phyloP scores from a whole-genome alignment of 2,888 invertebrate species.

The Drosophila ezoana region DNA sequence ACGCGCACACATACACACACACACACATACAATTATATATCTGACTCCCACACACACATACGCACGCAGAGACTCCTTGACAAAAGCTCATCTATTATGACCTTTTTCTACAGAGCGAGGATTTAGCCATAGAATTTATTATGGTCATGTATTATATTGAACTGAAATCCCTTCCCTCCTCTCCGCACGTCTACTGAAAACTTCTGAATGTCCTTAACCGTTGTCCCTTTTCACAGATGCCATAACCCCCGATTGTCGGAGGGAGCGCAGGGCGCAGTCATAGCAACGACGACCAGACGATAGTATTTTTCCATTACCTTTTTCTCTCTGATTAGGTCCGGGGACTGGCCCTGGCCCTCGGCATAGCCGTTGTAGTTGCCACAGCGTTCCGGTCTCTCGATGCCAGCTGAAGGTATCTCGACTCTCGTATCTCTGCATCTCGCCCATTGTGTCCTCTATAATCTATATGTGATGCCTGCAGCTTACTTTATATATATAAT shows the following conservation, averaged over 20 bases:
- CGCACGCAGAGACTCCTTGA: constrained; percentile 40
- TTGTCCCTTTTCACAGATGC: constrained; percentile 48
- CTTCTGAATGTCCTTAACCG: constrained; percentile 43
- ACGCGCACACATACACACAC: constrained; percentile 13
- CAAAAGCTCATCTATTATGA: constrained; percentile 78
- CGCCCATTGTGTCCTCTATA: constrained; percentile 62
- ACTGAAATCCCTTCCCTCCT: constrained; percentile 35
- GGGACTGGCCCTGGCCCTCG: constrained; percentile 46
- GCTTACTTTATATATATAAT: constrained; percentile 24
- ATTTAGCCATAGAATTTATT: constrained; percentile 79
- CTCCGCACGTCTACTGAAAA: constrained; percentile 15
- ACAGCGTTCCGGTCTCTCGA: constrained; percentile 23
- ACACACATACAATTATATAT: constrained; percentile 3
- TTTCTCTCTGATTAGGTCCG: constrained; percentile 62
- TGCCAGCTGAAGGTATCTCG: constrained; percentile 50
- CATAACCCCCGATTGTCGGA: constrained; percentile 17
- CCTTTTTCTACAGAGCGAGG: constrained; percentile 76
- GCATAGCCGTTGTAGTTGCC: constrained; percentile 3
- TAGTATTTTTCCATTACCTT: constrained; percentile 75
- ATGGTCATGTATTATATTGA: constrained; percentile 79
- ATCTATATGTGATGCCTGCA: constrained; percentile 70
- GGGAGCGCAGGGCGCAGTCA: constrained; percentile 6
- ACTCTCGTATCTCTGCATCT: constrained; percentile 65
- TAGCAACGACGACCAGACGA: constrained; percentile 36
- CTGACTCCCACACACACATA: constrained; percentile 11